phyloP scores from a whole-genome alignment of 2,797 vertebrate genomes.

The Rhinella marina region DNA sequence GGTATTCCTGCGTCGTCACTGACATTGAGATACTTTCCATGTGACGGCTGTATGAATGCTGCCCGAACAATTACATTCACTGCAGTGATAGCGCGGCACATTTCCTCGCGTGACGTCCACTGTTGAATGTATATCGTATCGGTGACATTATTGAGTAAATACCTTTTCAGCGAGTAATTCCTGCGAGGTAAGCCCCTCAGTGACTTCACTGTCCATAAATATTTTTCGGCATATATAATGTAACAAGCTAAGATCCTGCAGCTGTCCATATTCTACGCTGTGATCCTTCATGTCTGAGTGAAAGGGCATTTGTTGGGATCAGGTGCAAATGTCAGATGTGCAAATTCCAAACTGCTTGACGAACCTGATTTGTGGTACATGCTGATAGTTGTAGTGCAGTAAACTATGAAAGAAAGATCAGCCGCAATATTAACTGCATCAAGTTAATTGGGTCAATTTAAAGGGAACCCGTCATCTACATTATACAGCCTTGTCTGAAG shows the following conservation, averaged over 20 bases:
- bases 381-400: background rate
- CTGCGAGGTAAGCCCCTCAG: conserved; percentile 35
- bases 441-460: too few species aligned
- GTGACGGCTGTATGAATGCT: conserved; percentile 22
- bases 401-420: background rate
- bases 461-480: too few species aligned
- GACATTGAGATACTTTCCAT: conserved; percentile 15
- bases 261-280: conserved; percentile 43
- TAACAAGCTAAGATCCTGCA: conserved; percentile 44
- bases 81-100: background rate
- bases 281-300: background rate
- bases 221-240: conserved; percentile 31
- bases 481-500: too few species aligned
- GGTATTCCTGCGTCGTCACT: conserved; percentile 23
- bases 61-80: conserved; percentile 9
- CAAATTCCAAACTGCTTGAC: background rate
- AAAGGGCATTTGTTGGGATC: conserved; percentile 23
- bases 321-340: conserved; percentile 9
- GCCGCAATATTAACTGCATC: too few species aligned
- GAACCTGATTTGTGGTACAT: background rate
- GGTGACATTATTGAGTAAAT: conserved; percentile 31
- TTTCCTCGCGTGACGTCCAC: conserved; percentile 25
- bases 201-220: conserved; percentile 41
- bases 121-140: conserved; percentile 8
- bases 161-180: conserved; percentile 29